phyloP scores from a whole-genome alignment of 2,113 vertebrate species.

The Trematomus loennbergii region DNA sequence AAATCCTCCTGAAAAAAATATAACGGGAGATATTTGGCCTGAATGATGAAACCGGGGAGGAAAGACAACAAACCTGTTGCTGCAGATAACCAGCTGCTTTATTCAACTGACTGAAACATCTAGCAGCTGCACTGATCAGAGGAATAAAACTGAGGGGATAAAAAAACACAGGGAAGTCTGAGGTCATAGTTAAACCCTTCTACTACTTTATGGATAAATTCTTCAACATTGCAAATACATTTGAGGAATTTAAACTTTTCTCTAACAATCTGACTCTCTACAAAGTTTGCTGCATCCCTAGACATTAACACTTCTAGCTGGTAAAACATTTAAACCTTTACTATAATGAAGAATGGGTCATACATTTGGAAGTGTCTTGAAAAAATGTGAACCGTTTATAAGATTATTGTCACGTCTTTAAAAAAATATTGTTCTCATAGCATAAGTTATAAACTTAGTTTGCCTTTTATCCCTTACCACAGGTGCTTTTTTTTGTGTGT shows the following conservation, averaged over 20 bases:
- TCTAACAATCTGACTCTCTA: too few species aligned
- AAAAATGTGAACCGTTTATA: too few species aligned
- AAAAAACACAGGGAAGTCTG: not conserved
- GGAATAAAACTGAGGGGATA: not conserved
- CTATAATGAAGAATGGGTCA: too few species aligned
- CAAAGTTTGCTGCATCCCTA: not conserved
- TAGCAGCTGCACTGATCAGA: not conserved
- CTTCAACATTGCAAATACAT: not conserved
- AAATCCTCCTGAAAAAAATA: slow-evolving; percentile 83
- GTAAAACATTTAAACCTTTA: not conserved
- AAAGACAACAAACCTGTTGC: slow-evolving; percentile 50
- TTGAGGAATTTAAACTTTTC: too few species aligned
- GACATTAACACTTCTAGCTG: not conserved
- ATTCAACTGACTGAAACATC: not conserved
- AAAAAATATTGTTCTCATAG: too few species aligned
- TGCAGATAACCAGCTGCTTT: slow-evolving; percentile 53
- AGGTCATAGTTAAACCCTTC: not conserved
- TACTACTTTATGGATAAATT: not conserved
- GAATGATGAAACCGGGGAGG: slow-evolving; percentile 25
- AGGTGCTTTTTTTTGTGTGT: too few species aligned
- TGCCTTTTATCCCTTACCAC: too few species aligned
- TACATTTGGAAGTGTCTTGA: too few species aligned
- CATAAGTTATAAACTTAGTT: too few species aligned
- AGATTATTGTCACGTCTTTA: too few species aligned
- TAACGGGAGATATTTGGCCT: slow-evolving; percentile 32